Conservation (phyloP, 1,140 invertebrate genomes). For the Zaprionus kolodkinae region DNA sequence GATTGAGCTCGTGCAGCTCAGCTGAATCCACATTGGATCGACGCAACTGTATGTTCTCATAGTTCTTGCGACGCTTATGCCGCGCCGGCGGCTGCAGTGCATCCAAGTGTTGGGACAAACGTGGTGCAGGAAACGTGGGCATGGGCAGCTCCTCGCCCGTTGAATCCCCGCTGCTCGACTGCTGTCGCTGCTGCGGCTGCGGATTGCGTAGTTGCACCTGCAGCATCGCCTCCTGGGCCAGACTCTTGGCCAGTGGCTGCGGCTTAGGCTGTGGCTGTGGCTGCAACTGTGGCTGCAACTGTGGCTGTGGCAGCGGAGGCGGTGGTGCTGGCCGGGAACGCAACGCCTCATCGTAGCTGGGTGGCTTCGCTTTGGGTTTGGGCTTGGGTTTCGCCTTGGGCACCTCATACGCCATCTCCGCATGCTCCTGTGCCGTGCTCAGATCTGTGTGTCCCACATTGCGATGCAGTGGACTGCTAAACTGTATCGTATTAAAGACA, state of each 20-base stretch:
- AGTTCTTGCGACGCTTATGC: conserved; percentile 71
- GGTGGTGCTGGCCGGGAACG: conserved; percentile 43
- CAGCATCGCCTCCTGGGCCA: conserved; percentile 63
- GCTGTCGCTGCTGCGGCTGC: conserved; percentile 31
- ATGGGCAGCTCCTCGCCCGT: conserved; percentile 64
- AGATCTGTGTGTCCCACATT: conserved; percentile 58
- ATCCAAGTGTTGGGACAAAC: conserved; percentile 60
- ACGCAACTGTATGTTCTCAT: conserved; percentile 73
- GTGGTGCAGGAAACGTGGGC: conserved; percentile 73
- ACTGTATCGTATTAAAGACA: conserved; percentile 75
- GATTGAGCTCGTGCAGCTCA: conserved; percentile 67
- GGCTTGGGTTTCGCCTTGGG: conserved; percentile 45
- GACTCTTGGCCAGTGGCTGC: conserved; percentile 44
- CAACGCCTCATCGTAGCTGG: conserved; percentile 66
- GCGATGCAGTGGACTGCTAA: conserved; percentile 75
- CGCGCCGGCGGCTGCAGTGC: conserved; percentile 54
- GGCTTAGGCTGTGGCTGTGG: neutral
- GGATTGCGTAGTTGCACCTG: conserved; percentile 54
- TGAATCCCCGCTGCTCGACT: conserved; percentile 36
- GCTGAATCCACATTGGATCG: conserved; percentile 67
- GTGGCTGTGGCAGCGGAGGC: neutral
- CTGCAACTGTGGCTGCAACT: too few relatives aligned
- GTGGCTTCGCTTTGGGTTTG: conserved; percentile 44
- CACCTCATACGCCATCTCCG: conserved; percentile 71
- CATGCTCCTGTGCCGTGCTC: conserved; percentile 17